Percentiles rank a stretch among this genome's conserved stretches.
Evolutionary conservation across 2,113 vertebrate species (phyloP).

Genomic region (Saccopteryx bilineata): DNA sequence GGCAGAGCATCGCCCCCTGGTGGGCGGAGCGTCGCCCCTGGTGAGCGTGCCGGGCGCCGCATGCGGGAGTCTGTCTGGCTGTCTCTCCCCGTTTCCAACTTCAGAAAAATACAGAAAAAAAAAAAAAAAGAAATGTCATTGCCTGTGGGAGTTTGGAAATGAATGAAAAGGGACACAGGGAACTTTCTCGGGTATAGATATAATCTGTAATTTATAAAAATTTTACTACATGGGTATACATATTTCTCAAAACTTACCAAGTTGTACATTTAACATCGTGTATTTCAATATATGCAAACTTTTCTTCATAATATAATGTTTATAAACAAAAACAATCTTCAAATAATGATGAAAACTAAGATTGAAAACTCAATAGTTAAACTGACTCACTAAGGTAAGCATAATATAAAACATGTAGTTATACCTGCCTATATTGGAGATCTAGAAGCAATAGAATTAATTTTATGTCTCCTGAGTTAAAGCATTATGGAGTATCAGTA

Average conservation of each 20-base stretch:
- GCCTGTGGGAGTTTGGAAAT: not conserved
- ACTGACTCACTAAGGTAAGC: not conserved
- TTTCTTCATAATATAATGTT: not conserved
- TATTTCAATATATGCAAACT: not conserved
- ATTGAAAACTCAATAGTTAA: not conserved
- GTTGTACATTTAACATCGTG: not conserved
- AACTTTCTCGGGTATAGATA: not conserved
- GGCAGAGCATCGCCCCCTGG: too few species aligned
- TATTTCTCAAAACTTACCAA: not conserved
- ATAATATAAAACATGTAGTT: not conserved
- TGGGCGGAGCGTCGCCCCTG: too few species aligned
- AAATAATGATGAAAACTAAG: not conserved
- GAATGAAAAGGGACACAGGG: not conserved
- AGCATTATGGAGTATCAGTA: not conserved
- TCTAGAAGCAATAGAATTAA: not conserved
- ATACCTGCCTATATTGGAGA: not conserved
- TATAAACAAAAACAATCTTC: not conserved
- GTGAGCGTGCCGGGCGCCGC: too few species aligned
- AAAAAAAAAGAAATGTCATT: not conserved
- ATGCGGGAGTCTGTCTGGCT: too few species aligned
- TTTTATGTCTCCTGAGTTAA: not conserved
- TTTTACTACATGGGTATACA: not conserved
- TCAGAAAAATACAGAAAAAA: too few species aligned
- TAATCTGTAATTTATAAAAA: not conserved
- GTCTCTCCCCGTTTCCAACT: too few species aligned